phyloP scores from a whole-genome alignment of 2,113 vertebrate genomes.

The Bambusicola thoracicus region DNA sequence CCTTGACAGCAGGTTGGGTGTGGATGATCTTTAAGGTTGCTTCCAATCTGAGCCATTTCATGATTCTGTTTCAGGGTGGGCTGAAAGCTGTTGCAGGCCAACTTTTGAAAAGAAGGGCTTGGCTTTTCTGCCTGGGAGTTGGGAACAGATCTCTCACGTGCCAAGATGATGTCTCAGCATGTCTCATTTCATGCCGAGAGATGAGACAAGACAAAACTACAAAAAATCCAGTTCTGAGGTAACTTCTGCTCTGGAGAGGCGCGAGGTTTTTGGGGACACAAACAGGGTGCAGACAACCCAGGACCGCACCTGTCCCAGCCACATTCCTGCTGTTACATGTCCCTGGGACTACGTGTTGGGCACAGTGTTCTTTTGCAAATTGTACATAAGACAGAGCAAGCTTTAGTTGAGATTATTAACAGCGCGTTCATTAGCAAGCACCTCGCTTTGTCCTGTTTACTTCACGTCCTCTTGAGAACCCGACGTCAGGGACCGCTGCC shows the following conservation, averaged over 20 bases:
- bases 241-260: background rate
- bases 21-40: too few relatives aligned
- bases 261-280: background rate
- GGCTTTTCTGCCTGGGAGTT: background rate
- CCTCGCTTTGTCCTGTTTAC: too few relatives aligned
- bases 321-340: too few relatives aligned
- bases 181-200: too few relatives aligned
- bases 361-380: background rate
- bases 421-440: background rate
- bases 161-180: too few relatives aligned
- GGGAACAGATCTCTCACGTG: background rate
- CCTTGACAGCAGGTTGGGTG: too few relatives aligned
- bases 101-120: background rate
- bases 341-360: too few relatives aligned
- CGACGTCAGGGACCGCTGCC: too few relatives aligned
- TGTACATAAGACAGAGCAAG: background rate
- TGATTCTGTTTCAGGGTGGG: background rate
- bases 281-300: background rate
- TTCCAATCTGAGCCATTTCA: too few relatives aligned
- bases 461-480: background rate
- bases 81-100: background rate
- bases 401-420: background rate
- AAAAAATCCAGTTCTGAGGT: background rate
- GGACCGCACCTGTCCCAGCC: background rate
- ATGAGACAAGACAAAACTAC: background rate